Conservation (phyloP, 2,797 vertebrate genomes). For the Sorex maritimensis region DNA sequence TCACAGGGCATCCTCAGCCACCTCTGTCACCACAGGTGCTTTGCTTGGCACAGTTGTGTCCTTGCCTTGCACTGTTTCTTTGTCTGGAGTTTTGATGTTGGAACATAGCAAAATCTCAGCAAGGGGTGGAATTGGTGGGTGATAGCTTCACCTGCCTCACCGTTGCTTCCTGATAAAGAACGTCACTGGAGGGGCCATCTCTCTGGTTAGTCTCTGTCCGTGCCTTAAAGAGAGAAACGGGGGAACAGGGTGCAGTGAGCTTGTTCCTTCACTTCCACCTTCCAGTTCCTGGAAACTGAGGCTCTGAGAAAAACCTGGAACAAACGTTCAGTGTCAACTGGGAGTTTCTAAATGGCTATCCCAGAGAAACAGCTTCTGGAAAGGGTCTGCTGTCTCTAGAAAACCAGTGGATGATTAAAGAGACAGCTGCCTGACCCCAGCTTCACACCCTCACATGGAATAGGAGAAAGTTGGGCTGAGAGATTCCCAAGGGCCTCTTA, state of each 20-base stretch:
- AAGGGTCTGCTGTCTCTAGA: background rate
- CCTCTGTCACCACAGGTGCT: background rate
- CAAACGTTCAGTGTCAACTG: background rate
- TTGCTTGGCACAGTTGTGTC: background rate
- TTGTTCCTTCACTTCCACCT: background rate
- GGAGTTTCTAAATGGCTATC: background rate
- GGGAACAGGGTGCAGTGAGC: background rate
- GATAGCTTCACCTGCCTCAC: background rate
- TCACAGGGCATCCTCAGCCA: background rate
- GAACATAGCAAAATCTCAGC: background rate
- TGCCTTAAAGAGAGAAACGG: background rate
- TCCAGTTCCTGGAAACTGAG: background rate
- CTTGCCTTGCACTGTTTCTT: constrained; percentile 7
- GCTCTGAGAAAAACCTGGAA: background rate
- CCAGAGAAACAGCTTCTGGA: background rate
- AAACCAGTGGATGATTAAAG: background rate
- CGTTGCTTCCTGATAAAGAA: background rate
- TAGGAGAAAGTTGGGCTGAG: constrained; percentile 27
- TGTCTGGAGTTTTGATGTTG: background rate
- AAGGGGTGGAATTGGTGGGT: background rate
- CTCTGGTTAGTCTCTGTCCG: background rate
- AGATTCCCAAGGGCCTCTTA: background rate
- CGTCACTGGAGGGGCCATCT: background rate
- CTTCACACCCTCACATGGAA: background rate
- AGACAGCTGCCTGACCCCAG: background rate